Evolutionary conservation across 2,797 vertebrate species (phyloP), one percentile per base, ranked within the genome.

Genomic region (Lithobates sylvaticus): DNA sequence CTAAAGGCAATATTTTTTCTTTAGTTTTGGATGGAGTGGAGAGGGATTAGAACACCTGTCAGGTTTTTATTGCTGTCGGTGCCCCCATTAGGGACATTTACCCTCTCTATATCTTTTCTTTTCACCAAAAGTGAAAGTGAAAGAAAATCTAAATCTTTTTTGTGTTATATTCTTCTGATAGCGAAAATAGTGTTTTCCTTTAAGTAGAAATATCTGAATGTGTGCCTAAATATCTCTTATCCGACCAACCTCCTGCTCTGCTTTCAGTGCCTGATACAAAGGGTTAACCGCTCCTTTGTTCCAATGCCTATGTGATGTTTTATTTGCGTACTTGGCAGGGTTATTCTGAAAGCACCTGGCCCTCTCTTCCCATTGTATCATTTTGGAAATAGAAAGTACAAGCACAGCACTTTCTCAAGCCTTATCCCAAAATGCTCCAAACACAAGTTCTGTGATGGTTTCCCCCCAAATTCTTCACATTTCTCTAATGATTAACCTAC

Each of bases 301-400:
- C 32, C 61, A 16, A 27, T 76, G 23, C 23, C 72, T 73, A 73
- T 68, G 58, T 29, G 50, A 81, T 61, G 80, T 70, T 73, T 82
- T 82, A 64, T 61, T 58, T 84, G 74, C 44, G 83, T 15, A 77
- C 32, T 44, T 65, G 6, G 67, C 34, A 36, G 34, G 36, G 47
- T 64, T 82, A 73, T 82, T 82, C 80, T 82, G 18, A 65, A 74
- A 23, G 80, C 80, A 82, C 76, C 70, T 80, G 84, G 32, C 61
- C 3, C 58, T 85, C 71, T 39, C 42, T 18, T 34, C 69, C 84
- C n/a, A 70, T 86, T 86, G 84, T 80, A 47, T 68, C 18, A 68
- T 42, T 86, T 76, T 76, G 61, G 84, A 75, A 86, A 81, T 86
- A 81, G 78, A 86, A 86, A 68, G 26, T 76, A 70, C 84, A 81